These are phyloP conservation scores for Montipora sp. DNA, from an alignment of 64 coral and sea anemone species.

Conservation along the genomic window DNA sequence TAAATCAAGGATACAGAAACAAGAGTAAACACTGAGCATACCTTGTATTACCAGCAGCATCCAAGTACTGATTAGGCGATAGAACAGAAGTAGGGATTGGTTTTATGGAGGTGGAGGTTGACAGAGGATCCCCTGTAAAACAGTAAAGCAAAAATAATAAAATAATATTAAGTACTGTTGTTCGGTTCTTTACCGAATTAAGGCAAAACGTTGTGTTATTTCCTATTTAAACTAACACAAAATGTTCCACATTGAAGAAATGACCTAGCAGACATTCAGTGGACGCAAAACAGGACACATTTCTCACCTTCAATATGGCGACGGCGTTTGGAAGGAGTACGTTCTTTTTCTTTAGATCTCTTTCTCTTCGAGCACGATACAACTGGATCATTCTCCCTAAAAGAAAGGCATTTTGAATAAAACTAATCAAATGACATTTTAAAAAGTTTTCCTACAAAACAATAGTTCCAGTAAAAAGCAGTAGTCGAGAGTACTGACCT, in stretches of 20 bases:
- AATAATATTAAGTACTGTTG: slow-evolving; percentile 4
- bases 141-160: not conserved
- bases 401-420: not conserved
- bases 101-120: slow-evolving; percentile 22
- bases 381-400: slow-evolving; percentile 27
- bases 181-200: not conserved
- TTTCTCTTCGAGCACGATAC: slow-evolving; percentile 11
- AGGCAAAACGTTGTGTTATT: too few relatives aligned
- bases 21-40: not conserved
- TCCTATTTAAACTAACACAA: slow-evolving; percentile 3
- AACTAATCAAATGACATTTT: not conserved
- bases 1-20: not conserved
- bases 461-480: slow-evolving; percentile 6
- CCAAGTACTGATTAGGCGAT: slow-evolving; percentile 7
- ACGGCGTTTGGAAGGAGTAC: slow-evolving; percentile 6
- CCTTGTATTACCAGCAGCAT: slow-evolving; percentile 10
- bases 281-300: slow-evolving; percentile 1
- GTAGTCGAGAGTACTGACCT: slow-evolving; percentile 21
- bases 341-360: slow-evolving; percentile 2
- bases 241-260: not conserved
- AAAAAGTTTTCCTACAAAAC: not conserved
- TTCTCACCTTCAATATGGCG: slow-evolving; percentile 18
- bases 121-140: slow-evolving; percentile 15
- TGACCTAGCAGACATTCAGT: not conserved
- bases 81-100: slow-evolving; percentile 3